Percentiles rank a stretch among this genome's conserved stretches.
Evolutionary conservation across 2,888 invertebrate species (phyloP).

Genomic region (Drosophila picticornis): DNA sequence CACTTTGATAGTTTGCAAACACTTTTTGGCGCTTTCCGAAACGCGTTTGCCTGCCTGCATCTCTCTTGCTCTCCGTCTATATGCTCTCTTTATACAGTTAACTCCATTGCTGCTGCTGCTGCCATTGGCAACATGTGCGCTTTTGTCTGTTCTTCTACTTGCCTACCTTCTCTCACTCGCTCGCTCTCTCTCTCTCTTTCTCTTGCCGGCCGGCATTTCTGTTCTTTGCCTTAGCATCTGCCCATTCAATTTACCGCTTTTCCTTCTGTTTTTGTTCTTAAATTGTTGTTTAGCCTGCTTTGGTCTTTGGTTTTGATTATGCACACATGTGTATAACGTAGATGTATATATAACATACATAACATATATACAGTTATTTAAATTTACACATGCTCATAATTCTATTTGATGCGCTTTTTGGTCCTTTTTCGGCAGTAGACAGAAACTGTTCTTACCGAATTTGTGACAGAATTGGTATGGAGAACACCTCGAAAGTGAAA

Average conservation of each 20-base stretch:
- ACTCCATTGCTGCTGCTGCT: slow-evolving; percentile 35
- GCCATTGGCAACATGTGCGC: slow-evolving; percentile 71
- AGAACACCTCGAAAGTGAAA: not conserved
- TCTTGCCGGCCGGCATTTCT: slow-evolving; percentile 23
- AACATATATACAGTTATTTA: not conserved
- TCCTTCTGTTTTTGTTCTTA: slow-evolving; percentile 11
- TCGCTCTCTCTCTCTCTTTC: not conserved
- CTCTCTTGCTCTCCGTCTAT: not conserved
- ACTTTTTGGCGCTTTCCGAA: slow-evolving; percentile 67
- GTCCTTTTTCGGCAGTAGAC: not conserved
- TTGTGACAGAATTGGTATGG: not conserved
- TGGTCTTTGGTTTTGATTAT: slow-evolving; percentile 30
- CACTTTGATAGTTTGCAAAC: slow-evolving; percentile 69
- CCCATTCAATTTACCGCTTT: slow-evolving; percentile 36
- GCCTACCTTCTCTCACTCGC: slow-evolving; percentile 4
- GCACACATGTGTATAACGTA: not conserved
- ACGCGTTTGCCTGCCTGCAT: slow-evolving; percentile 22
- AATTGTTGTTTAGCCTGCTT: slow-evolving; percentile 26
- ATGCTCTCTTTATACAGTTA: slow-evolving; percentile 12
- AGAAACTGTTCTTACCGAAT: not conserved
- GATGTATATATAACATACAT: not conserved
- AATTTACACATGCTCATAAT: not conserved
- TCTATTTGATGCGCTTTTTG: not conserved
- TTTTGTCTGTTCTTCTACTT: slow-evolving; percentile 18
- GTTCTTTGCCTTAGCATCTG: slow-evolving; percentile 12